These are phyloP conservation scores for Pampus argenteus DNA, from an alignment of 2,797 vertebrate species.

Conservation along the genomic window DNA sequence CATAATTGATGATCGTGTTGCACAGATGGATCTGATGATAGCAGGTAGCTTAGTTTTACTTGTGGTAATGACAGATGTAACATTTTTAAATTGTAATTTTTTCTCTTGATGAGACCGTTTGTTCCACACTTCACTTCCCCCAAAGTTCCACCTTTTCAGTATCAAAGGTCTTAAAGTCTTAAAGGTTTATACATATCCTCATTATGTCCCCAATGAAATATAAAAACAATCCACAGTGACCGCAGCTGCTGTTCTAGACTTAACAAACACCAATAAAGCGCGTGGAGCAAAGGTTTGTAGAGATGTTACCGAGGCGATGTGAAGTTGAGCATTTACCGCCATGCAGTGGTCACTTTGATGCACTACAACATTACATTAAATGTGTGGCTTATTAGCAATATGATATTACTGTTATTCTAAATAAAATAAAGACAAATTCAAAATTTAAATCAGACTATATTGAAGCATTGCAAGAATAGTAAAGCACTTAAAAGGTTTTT, in stretches of 20 bases:
- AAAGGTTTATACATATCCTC: not conserved
- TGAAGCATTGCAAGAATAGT: no score
- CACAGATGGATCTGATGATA: not conserved
- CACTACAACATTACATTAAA: constrained; percentile 5
- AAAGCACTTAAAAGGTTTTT: no score
- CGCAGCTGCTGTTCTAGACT: not conserved
- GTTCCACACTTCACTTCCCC: no score
- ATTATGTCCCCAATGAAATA: no score
- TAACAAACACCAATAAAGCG: no score
- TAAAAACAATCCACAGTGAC: not conserved
- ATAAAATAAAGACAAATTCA: no score
- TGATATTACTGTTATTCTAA: not conserved
- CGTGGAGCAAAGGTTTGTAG: no score
- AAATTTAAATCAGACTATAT: no score
- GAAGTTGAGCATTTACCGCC: constrained; percentile 17
- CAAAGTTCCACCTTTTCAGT: not conserved
- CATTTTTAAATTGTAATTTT: no score
- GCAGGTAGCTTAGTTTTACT: not conserved
- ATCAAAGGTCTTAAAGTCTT: not conserved
- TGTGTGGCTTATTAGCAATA: not conserved
- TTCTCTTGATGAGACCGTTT: no score
- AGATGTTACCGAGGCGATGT: no score
- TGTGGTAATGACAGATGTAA: no score
- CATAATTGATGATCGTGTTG: not conserved
- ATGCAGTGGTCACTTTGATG: not conserved